Evolutionary conservation across 2,797 vertebrate species (phyloP).

Genomic region (Platalea minor): DNA sequence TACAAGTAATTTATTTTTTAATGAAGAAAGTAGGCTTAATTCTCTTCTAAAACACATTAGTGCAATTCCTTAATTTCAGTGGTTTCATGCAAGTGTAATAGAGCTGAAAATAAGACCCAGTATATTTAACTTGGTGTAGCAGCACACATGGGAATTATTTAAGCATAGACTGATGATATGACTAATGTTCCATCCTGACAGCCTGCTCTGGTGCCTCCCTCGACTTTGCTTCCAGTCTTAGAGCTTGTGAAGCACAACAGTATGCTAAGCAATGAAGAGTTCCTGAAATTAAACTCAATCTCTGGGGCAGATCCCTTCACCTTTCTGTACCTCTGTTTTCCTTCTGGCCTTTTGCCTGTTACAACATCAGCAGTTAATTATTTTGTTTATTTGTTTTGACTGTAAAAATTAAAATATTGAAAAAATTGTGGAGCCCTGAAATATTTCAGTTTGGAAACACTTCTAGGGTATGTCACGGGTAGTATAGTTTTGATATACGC

Average conservation of each 20-base stretch:
- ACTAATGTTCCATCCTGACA: slow-evolving; percentile 8
- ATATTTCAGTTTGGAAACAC: background rate
- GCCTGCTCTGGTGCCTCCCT: background rate
- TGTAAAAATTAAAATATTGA: background rate
- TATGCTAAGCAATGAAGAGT: background rate
- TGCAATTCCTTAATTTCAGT: background rate
- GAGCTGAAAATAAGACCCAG: background rate
- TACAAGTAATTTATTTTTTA: background rate
- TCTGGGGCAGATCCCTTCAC: background rate
- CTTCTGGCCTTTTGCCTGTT: background rate
- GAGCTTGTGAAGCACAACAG: background rate
- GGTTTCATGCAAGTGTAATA: background rate
- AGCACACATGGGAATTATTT: slow-evolving; percentile 13
- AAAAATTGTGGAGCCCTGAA: background rate
- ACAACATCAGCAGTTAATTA: background rate
- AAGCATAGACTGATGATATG: background rate
- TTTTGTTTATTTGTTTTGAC: background rate
- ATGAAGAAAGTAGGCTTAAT: background rate
- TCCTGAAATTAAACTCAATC: background rate
- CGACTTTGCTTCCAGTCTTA: background rate
- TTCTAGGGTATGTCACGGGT: background rate
- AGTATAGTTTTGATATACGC: background rate
- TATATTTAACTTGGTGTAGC: background rate
- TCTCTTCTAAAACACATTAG: background rate
- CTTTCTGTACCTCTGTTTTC: background rate